Evolutionary conservation across 2,888 invertebrate genomes (phyloP), one percentile per base, ranked within the genome.

Genomic region (Orthosia incerta): DNA sequence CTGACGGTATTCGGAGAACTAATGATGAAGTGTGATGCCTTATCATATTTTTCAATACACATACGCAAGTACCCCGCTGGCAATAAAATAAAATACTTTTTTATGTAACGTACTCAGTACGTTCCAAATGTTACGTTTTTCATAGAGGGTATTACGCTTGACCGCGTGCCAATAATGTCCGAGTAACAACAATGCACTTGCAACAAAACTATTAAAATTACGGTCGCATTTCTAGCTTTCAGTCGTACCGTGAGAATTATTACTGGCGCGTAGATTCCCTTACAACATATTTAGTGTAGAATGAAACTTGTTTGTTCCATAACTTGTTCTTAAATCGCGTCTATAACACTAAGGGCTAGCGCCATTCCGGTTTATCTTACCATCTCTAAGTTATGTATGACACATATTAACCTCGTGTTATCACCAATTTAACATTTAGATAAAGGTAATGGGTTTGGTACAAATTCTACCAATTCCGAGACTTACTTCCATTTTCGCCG

Each of bases 401-500:
- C 9, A 9, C 9, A 39, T 9, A 39, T 39, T 39, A 39, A 39
- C 39, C 39, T 39, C 39, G 31, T 31, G 31, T 39, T 7, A 39
- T 9, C 39, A 39, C 39, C 9, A 39, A 39, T 39, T 39, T 7
- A 39, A 39, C 39, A 39, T 39, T 39, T 39, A 39, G 39, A 39
- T 39, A 39, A 39, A 31, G 31, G 9, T 4, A 11, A 31, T 31
- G 15, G 20, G 1, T 20, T 60, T 9, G 16, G 46, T 39, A 2
- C 7, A 13, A n/a, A n/a, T 59, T 59, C 18, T n/a, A 16, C 18
- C 39, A 50, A 61, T 18, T 23, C n/a, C 12, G 16, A 50, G 1
- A 91, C 93, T 90, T 82, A 95, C 95, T 90, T 91, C 94, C 95
- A 62, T 85, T 79, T 78, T 91, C 90, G 74, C 90, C 87, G 79